Conservation (phyloP, 2,888 invertebrate species). For the Caenorhabditis virilis region DNA sequence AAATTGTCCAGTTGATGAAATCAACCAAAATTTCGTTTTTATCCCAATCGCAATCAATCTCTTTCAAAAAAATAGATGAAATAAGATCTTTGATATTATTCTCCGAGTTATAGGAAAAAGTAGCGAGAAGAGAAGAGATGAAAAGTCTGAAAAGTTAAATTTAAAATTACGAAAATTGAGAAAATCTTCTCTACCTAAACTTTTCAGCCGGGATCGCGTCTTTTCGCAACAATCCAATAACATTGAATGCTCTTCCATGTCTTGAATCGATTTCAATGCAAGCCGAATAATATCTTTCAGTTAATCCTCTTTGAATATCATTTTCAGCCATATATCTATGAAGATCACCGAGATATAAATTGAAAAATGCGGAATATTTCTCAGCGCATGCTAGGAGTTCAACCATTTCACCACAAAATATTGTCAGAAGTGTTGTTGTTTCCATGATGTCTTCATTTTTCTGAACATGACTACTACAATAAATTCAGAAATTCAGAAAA, state of each 20-base stretch:
- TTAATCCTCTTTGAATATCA: slow-evolving; percentile 7
- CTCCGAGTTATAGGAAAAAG: slow-evolving; percentile 5
- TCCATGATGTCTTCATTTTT: slow-evolving; percentile 5
- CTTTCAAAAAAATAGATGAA: too few species aligned
- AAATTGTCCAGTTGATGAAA: too few species aligned
- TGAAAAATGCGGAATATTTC: slow-evolving; percentile 9
- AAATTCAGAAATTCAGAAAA: neutral
- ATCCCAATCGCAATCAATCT: too few species aligned
- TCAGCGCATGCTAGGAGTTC: slow-evolving; percentile 4
- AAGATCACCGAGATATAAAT: slow-evolving; percentile 28
- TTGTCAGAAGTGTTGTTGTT: slow-evolving; percentile 13
- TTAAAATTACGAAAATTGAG: neutral
- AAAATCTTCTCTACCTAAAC: neutral
- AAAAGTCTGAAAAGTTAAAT: slow-evolving; percentile 7
- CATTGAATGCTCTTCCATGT: slow-evolving; percentile 17
- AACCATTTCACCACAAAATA: slow-evolving; percentile 25
- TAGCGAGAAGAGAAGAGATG: slow-evolving; percentile 12
- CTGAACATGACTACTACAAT: slow-evolving; percentile 5
- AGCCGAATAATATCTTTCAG: slow-evolving; percentile 10
- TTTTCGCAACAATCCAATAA: neutral
- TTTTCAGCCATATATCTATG: slow-evolving; percentile 25
- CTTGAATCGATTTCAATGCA: slow-evolving; percentile 7
- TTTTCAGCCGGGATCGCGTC: neutral
- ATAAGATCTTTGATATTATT: slow-evolving; percentile 4
- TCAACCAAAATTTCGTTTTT: too few species aligned